These are phyloP conservation scores for Trinorchestia longiramus DNA, from an alignment of 1,140 invertebrate genomes.

Conservation along the genomic window DNA sequence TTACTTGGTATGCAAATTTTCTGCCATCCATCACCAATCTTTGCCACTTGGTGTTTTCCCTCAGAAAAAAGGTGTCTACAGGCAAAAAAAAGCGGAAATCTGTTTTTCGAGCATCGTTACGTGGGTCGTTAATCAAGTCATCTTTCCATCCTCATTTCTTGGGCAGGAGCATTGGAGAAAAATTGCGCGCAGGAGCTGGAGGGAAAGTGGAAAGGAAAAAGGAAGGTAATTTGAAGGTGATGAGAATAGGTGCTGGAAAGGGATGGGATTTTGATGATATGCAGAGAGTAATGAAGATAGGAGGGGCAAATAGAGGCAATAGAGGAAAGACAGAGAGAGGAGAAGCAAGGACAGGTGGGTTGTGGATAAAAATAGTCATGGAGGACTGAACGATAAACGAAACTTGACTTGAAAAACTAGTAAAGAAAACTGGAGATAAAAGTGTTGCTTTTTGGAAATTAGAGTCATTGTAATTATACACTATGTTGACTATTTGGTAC, in stretches of 20 bases:
- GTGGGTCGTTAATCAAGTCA: constrained; percentile 37
- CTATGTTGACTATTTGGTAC: neutral
- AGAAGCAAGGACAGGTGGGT: neutral
- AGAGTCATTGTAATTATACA: neutral
- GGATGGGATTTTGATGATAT: neutral
- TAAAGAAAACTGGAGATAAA: neutral
- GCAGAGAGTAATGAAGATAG: neutral
- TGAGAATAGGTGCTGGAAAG: neutral
- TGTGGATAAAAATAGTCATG: neutral
- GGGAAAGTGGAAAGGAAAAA: neutral
- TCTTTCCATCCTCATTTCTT: constrained; percentile 20
- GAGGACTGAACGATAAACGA: neutral
- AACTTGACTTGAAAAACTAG: neutral
- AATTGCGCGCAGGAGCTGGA: neutral
- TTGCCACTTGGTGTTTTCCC: constrained; percentile 26
- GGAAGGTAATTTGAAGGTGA: no score
- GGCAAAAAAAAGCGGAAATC: neutral
- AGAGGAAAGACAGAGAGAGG: neutral
- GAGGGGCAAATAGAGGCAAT: neutral
- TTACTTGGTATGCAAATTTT: constrained; percentile 7
- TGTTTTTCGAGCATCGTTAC: constrained; percentile 24
- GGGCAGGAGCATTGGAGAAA: neutral
- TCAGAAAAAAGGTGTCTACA: neutral
- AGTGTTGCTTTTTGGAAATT: neutral
- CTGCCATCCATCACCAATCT: constrained; percentile 42